Conservation (phyloP, 2,888 invertebrate species). For the Gymnosoma rotundatum region DNA sequence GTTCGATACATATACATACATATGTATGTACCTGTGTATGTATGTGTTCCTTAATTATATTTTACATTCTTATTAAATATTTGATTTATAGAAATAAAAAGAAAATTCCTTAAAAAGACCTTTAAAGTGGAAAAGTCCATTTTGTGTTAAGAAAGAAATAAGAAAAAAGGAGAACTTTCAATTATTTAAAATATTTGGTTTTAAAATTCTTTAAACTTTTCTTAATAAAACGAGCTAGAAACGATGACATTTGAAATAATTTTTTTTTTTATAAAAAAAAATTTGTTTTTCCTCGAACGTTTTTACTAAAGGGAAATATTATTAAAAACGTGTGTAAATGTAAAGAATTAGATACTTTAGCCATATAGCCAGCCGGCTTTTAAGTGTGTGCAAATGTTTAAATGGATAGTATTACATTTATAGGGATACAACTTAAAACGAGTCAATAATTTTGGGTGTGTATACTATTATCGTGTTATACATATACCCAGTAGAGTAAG, state of each 20-base stretch:
- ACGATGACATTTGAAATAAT: conserved; percentile 12
- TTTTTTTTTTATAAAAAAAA: neutral
- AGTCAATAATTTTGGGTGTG: conserved; percentile 71
- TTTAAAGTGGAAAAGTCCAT: conserved; percentile 9
- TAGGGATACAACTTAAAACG: conserved; percentile 70
- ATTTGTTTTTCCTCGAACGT: conserved; percentile 25
- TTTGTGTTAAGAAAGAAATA: neutral
- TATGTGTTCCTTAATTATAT: neutral
- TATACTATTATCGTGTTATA: conserved; percentile 49
- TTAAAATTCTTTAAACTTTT: neutral
- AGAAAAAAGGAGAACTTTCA: neutral
- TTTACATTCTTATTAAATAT: conserved; percentile 9
- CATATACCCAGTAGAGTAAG: no score
- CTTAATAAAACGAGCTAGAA: neutral
- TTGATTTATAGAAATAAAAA: conserved; percentile 11
- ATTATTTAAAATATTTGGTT: neutral
- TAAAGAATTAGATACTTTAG: conserved; percentile 8
- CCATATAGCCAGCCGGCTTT: neutral
- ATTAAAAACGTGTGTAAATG: neutral
- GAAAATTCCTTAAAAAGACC: neutral
- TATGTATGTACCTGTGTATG: no score
- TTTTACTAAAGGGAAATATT: conserved; percentile 16
- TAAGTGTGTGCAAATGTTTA: conserved; percentile 51
- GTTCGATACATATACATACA: no score
- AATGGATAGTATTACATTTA: conserved; percentile 70